These are phyloP conservation scores for Brachypalpus laphriformis DNA, from an alignment of 2,888 invertebrate species.

Conservation along the genomic window DNA sequence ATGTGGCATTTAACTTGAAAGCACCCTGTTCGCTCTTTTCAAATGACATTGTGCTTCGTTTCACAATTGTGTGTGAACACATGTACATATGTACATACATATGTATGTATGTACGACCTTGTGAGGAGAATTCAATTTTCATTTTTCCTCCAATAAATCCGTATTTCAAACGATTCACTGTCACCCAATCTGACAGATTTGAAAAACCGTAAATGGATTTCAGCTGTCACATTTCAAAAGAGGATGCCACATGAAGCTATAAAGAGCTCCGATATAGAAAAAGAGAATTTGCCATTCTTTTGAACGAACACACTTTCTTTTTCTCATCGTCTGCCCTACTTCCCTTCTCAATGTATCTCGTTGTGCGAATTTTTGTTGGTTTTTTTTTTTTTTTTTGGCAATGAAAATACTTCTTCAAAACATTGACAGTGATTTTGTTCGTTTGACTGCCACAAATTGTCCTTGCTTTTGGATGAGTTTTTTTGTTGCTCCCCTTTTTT, in stretches of 20 bases:
- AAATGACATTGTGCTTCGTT: background rate
- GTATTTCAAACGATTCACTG: slow-evolving; percentile 51
- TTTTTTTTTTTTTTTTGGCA: slow-evolving; percentile 54
- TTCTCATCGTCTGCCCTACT: background rate
- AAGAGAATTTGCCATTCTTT: slow-evolving; percentile 22
- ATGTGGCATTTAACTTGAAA: background rate
- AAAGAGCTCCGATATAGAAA: slow-evolving; percentile 1
- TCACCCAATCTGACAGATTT: slow-evolving; percentile 63
- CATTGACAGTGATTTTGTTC: slow-evolving; percentile 71
- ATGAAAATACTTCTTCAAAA: slow-evolving; percentile 68
- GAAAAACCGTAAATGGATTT: slow-evolving; percentile 63
- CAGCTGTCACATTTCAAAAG: slow-evolving; percentile 47
- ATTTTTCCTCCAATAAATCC: slow-evolving; percentile 49
- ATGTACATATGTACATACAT: background rate
- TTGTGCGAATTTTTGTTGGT: background rate
- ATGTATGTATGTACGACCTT: slow-evolving; percentile 4
- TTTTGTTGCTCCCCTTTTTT: background rate
- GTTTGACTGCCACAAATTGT: slow-evolving; percentile 60
- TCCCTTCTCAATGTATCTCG: background rate
- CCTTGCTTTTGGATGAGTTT: slow-evolving; percentile 41
- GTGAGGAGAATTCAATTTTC: slow-evolving; percentile 51
- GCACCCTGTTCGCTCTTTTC: background rate
- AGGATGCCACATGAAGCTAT: slow-evolving; percentile 27
- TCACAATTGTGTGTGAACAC: no score
- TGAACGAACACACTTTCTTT: slow-evolving; percentile 43